Evolutionary conservation across 2,888 invertebrate species (phyloP).

Genomic region (Pemphredon lugubris): DNA sequence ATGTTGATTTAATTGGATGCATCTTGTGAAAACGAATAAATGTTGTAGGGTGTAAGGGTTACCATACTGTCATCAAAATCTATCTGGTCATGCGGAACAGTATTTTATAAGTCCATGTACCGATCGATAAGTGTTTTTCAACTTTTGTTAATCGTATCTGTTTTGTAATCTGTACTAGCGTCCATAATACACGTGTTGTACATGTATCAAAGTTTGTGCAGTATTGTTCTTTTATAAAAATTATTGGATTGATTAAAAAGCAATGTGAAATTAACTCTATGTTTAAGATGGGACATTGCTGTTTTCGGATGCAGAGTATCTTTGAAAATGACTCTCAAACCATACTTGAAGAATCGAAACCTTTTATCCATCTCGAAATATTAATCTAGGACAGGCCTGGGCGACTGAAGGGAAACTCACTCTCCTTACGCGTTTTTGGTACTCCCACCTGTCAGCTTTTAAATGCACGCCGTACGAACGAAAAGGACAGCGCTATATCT

Average conservation of each 20-base stretch:
- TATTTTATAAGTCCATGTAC: conserved; percentile 63
- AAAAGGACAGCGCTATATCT: no score
- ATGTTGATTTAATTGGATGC: conserved; percentile 52
- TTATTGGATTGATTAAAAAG: conserved; percentile 53
- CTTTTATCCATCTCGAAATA: no score
- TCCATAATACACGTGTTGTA: conserved; percentile 66
- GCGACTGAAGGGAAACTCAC: no score
- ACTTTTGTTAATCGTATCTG: conserved; percentile 58
- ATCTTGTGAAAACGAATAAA: conserved; percentile 45
- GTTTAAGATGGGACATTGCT: no score
- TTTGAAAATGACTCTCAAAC: no score
- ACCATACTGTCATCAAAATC: conserved; percentile 50
- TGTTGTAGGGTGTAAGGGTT: conserved; percentile 51
- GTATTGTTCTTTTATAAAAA: conserved; percentile 70
- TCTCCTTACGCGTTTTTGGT: no score
- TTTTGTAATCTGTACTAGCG: conserved; percentile 62
- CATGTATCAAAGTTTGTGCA: conserved; percentile 66
- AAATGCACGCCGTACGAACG: no score
- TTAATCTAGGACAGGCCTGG: no score
- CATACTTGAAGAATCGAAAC: no score
- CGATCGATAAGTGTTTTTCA: conserved; percentile 63
- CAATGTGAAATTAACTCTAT: no score
- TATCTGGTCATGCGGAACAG: conserved; percentile 58
- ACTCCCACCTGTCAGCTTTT: no score
- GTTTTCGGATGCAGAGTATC: no score